These are phyloP conservation scores for Stichodactyla helianthus DNA, from an alignment of 64 coral and sea anemone genomes.

Conservation along the genomic window DNA sequence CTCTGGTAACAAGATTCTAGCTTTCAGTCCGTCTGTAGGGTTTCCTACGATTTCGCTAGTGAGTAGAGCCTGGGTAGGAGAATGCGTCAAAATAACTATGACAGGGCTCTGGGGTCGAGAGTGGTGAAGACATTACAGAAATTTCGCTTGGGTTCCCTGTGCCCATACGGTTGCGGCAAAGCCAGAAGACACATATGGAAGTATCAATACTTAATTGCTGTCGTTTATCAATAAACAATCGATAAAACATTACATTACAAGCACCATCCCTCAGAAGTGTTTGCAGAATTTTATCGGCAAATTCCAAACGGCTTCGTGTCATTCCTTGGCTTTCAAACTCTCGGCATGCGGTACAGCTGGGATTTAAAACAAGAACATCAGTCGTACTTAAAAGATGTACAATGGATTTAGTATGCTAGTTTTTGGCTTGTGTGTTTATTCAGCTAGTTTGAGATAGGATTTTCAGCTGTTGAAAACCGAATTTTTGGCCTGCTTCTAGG, in stretches of 20 bases:
- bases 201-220: background rate
- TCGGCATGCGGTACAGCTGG: background rate
- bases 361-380: background rate
- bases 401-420: background rate
- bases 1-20: too few species aligned
- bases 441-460: too few species aligned
- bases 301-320: background rate
- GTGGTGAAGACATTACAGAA: too few species aligned
- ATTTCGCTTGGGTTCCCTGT: too few species aligned
- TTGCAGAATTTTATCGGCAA: background rate
- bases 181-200: background rate
- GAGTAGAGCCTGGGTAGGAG: too few species aligned
- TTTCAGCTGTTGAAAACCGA: too few species aligned
- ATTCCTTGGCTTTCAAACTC: background rate
- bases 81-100: too few species aligned
- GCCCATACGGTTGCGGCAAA: background rate
- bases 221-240: background rate
- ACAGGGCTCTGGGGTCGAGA: too few species aligned
- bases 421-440: background rate
- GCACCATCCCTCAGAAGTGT: background rate
- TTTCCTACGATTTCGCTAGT: too few species aligned
- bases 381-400: background rate
- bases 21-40: too few species aligned
- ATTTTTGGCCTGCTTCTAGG: too few species aligned
- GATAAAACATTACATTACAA: background rate